Evolutionary conservation across 2,888 invertebrate species (phyloP), one percentile per base, ranked within the genome.

Genomic region (Drosophila infuscata): DNA sequence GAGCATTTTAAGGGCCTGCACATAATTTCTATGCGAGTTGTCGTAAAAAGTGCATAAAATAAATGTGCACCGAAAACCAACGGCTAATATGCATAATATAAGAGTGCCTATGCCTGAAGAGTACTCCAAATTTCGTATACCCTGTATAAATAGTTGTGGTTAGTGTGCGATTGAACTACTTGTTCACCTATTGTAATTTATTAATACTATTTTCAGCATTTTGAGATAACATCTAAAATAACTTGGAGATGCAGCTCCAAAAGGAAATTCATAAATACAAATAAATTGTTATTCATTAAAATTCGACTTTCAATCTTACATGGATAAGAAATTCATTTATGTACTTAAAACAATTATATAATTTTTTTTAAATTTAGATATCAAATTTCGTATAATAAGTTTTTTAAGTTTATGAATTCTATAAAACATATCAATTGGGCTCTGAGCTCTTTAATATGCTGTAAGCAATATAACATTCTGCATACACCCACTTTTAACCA

Each of bases 41-140:
- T 78, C 70, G 72, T 81, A 81, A 85, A 85, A 79, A 81, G 69
- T 89, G 87, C 87, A 89, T 87, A 74, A 88, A 84, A 86, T 83
- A 74, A 88, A 88, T 83, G 81, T 76, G 81, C 74, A 75, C 80
- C 52, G 60, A 83, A 82, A 70, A 58, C 49, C 53, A 51, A 74
- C 51, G 48, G 48, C 70, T 68, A 58, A 79, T 66, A 65, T 68
- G 52, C 68, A 64, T 59, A 54, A 33, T 59, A 33, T 56, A 49
- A 49, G 53, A 52, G 58, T 35, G 41, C 38, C 53, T 30, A 41
- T 48, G 29, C 30, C 49, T 67, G 38, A 49, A 79, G 70, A 9
- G 35, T 46, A 36, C 60, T 63, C 36, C 17, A 65, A 36, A 20
- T 6, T 4, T 15, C 11, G 5, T 17, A 70, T 75, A 70, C 77